These are phyloP conservation scores for Silurus asotus DNA, from an alignment of 2,113 vertebrate species.

Conservation along the genomic window DNA sequence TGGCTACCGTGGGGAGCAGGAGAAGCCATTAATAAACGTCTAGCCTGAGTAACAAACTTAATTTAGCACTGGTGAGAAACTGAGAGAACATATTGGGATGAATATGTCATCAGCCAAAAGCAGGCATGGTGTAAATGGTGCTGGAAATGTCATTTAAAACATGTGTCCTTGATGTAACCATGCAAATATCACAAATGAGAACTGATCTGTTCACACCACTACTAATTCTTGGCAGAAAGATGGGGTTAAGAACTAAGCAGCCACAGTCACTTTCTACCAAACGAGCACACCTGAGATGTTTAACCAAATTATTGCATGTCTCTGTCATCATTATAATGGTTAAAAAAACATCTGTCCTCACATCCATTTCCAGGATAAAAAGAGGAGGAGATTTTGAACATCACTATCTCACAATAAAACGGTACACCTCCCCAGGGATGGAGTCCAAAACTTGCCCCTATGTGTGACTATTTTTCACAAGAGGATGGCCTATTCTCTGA, in stretches of 20 bases:
- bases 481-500: constrained; percentile 25
- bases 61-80: constrained; percentile 49
- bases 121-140: neutral
- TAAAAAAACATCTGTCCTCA: neutral
- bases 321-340: constrained; percentile 6
- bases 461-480: constrained; percentile 38
- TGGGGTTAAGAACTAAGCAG: constrained; percentile 38
- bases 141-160: constrained; percentile 41
- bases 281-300: constrained; percentile 14
- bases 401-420: constrained; percentile 31
- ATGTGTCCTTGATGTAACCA: constrained; percentile 28
- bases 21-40: constrained; percentile 44
- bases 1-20: constrained; percentile 16
- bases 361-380: neutral
- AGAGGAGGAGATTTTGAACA: constrained; percentile 14
- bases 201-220: constrained; percentile 15
- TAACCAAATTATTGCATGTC: constrained; percentile 25
- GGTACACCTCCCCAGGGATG: constrained; percentile 11
- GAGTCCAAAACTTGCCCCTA: constrained; percentile 28
- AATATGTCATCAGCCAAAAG: constrained; percentile 35
- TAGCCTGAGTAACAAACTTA: constrained; percentile 46
- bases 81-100: constrained; percentile 21
- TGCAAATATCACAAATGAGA: constrained; percentile 42
- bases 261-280: constrained; percentile 13
- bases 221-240: constrained; percentile 19